These are phyloP conservation scores for Monochamus alternatus DNA, from an alignment of 2,888 invertebrate genomes.

Conservation along the genomic window DNA sequence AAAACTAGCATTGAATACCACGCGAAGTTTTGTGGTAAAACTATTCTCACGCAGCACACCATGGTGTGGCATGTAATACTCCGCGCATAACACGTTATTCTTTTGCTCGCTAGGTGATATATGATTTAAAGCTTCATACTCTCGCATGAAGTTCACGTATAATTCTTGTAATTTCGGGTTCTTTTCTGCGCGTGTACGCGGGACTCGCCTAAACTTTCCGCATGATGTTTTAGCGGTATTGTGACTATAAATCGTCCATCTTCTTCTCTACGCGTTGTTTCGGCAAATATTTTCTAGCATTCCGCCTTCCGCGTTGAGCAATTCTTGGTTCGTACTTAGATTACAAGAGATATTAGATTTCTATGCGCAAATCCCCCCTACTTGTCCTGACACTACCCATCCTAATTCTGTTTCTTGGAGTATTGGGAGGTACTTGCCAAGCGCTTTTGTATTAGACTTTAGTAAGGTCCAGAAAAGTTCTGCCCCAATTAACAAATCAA, in stretches of 20 bases:
- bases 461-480: slow-evolving; percentile 45
- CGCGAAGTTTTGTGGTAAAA: not conserved
- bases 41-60: not conserved
- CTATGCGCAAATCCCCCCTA: not conserved
- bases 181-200: not conserved
- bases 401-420: slow-evolving; percentile 49
- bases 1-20: slow-evolving; percentile 10
- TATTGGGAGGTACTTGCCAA: slow-evolving; percentile 29
- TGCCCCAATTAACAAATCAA: slow-evolving; percentile 51
- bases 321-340: not conserved
- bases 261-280: slow-evolving; percentile 2
- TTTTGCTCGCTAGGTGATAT: not conserved
- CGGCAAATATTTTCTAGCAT: not conserved
- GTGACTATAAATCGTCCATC: too few relatives aligned
- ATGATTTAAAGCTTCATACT: not conserved
- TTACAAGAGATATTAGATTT: slow-evolving; percentile 1
- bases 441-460: slow-evolving; percentile 28
- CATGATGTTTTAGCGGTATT: slow-evolving; percentile 6
- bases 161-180: not conserved
- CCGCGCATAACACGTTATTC: too few relatives aligned
- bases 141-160: slow-evolving; percentile 14
- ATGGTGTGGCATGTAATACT: slow-evolving; percentile 11
- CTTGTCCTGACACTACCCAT: slow-evolving; percentile 48
- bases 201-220: slow-evolving; percentile 5
- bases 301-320: slow-evolving; percentile 18